phyloP scores from a whole-genome alignment of 2,113 vertebrate species.

The Pollimyrus isidori region DNA sequence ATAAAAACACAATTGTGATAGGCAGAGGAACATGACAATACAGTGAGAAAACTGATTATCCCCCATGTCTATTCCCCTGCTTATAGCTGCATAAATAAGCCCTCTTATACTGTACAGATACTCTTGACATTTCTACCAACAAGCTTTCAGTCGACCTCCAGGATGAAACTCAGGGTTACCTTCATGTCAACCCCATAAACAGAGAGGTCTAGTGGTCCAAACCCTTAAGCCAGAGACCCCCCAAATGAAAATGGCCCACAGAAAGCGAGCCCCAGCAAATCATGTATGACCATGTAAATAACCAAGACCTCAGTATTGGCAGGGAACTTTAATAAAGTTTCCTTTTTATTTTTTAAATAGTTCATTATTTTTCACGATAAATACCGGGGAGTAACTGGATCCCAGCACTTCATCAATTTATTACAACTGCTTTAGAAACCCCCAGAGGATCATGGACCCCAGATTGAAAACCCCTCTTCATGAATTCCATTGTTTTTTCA shows the following conservation, averaged over 20 bases:
- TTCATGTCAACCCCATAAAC: background rate
- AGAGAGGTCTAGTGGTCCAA: background rate
- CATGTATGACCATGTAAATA: background rate
- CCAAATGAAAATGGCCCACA: background rate
- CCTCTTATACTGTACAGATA: background rate
- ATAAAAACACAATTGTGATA: background rate
- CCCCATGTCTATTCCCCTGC: background rate
- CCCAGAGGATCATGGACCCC: background rate
- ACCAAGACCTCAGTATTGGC: background rate
- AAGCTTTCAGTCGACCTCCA: background rate
- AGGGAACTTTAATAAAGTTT: background rate
- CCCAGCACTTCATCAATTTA: background rate
- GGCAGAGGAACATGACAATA: background rate
- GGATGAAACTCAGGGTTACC: background rate
- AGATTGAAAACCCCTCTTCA: background rate
- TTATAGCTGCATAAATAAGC: background rate
- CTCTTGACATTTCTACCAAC: background rate
- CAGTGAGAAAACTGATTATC: background rate
- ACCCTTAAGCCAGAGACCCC: background rate
- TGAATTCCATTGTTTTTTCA: background rate
- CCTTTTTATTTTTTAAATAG: background rate
- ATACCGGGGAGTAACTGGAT: background rate
- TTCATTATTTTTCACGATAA: background rate
- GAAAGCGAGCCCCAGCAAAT: background rate
- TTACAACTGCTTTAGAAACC: background rate